Base-by-base conservation (phyloP, 2,888 invertebrate species). In the Koerneria pararmatus region DNA sequence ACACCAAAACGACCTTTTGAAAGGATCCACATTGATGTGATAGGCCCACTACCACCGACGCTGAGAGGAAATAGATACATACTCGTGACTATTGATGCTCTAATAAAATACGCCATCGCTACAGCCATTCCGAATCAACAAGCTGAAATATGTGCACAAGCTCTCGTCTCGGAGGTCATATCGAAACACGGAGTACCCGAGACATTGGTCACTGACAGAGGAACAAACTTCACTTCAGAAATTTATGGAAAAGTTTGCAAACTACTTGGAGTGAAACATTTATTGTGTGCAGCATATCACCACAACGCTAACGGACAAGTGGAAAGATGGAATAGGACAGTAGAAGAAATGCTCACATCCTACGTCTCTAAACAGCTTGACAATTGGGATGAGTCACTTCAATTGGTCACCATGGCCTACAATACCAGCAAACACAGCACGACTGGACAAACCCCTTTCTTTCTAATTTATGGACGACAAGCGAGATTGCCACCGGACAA, bases 91-190 rank as follows among this genome's bases (percentile, higher is more conserved):
- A 59, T 71, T 0, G 53, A 61, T 34, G 37, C 37, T 29, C 73
- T 73, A 41, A 56, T 68, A 1, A 72, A 70, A 53, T 83, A 60
- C 49, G 65, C 68, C 59, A 34, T 77, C 72, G 70, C 74, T 53
- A 48, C 83, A 34, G 73, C 83, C 2, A 56, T 84, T 19, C 78
- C 78, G 0, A 77, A 83, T 48, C 78, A 59, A 27, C 15, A 34
- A 41, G 27, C 59, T 11, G 59, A 41, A 15, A 59, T 46, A 11
- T n/a, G 27, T 3, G 57, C 57, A 3, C 34, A 57, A n/a, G 35
- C 6, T 24, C 35, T 57, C 11, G 35, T 57, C 34, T 22, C 34
- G 24, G 57, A 57, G 8, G 35, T 57, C 4, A 35, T 57, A 22
- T 22, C 57, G 3, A 57, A 57, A n/a, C 57, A 57, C 35, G 57